phyloP scores from a whole-genome alignment of 1,140 invertebrate species.

The Leptonema lineaticorne region DNA sequence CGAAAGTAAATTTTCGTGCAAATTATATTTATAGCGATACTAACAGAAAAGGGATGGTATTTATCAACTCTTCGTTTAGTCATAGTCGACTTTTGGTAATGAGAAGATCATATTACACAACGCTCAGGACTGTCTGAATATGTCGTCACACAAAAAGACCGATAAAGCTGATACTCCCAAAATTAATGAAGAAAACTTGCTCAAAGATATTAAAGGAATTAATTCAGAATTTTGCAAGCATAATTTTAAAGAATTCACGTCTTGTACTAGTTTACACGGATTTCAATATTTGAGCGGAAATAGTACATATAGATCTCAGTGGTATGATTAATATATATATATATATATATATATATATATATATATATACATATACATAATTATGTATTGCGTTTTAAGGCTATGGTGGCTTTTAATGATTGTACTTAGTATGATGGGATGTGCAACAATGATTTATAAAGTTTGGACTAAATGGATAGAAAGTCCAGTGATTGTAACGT shows the following conservation, averaged over 20 bases:
- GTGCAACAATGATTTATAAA: constrained; percentile 47
- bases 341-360: too few species aligned
- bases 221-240: background rate
- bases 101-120: too few species aligned
- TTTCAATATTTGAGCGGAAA: constrained; percentile 7
- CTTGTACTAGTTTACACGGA: background rate
- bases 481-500: constrained; percentile 57
- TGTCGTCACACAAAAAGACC: background rate
- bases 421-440: constrained; percentile 19
- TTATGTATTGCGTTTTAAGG: background rate
- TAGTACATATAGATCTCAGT: background rate
- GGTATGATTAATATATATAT: background rate
- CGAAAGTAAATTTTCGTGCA: background rate
- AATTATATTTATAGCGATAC: background rate
- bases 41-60: too few species aligned
- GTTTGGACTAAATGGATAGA: constrained; percentile 56
- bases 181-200: background rate
- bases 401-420: constrained; percentile 25
- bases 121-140: background rate
- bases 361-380: too few species aligned
- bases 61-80: too few species aligned
- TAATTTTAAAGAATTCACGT: background rate
- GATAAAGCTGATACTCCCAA: background rate
- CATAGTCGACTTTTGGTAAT: too few species aligned
- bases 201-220: too few species aligned